These are phyloP conservation scores for Ceyx melanurus DNA, from an alignment of 2,113 vertebrate species.

Conservation along the genomic window DNA sequence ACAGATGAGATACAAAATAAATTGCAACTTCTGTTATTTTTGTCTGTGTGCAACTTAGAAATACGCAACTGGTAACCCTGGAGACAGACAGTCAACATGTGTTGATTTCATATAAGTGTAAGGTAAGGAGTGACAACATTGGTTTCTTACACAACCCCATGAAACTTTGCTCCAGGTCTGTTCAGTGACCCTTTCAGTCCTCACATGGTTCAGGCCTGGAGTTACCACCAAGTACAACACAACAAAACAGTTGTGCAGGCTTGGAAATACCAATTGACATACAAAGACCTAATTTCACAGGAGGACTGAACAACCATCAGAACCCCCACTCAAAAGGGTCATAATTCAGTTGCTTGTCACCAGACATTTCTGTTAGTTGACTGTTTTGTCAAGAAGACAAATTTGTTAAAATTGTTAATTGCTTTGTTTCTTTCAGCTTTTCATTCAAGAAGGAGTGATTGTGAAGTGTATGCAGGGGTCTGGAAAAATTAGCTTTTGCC, in stretches of 20 bases:
- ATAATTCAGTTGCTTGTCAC: background rate
- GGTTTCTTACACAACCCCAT: background rate
- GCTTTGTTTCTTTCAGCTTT: background rate
- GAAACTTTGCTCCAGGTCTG: background rate
- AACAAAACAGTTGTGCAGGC: background rate
- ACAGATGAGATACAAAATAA: background rate
- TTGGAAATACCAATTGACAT: background rate
- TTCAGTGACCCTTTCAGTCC: background rate
- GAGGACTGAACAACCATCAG: background rate
- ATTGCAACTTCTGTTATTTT: background rate
- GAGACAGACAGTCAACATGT: background rate
- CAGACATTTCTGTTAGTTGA: background rate
- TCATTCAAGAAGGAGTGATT: background rate
- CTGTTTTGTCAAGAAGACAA: background rate
- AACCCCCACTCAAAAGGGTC: background rate
- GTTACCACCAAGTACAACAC: background rate
- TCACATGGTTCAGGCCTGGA: background rate
- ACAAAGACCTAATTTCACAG: background rate
- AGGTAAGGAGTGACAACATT: background rate
- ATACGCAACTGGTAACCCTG: background rate
- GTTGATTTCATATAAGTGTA: background rate
- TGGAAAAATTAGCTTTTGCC: slow-evolving; percentile 24
- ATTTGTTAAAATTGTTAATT: background rate
- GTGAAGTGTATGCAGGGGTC: background rate
- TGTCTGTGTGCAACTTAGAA: background rate